Conservation (phyloP, 2,888 invertebrate species). For the Drosophila monieri region DNA sequence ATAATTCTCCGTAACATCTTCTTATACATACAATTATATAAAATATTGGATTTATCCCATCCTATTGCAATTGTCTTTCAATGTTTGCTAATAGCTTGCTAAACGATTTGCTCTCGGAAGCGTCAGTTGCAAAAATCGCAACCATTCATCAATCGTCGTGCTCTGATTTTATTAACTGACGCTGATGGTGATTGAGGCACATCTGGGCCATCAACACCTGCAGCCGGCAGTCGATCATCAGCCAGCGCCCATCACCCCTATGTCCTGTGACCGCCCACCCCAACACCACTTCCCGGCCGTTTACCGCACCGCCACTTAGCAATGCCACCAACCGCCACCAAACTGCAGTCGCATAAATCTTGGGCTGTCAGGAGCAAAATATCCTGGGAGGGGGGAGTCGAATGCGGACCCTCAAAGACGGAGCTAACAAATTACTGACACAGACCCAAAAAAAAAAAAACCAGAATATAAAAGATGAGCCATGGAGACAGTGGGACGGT, state of each 20-base stretch:
- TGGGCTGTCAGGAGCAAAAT: constrained; percentile 69
- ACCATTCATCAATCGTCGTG: constrained; percentile 73
- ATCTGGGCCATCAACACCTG: constrained; percentile 76
- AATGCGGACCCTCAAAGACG: constrained; percentile 37
- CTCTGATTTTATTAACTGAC: constrained; percentile 77
- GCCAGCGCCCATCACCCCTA: background rate
- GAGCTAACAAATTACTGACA: constrained; percentile 49
- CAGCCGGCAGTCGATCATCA: constrained; percentile 48
- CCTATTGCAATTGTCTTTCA: constrained; percentile 5
- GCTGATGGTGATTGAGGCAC: constrained; percentile 77
- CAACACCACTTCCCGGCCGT: too few species aligned
- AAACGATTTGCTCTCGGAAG: constrained; percentile 62
- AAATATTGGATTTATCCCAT: background rate
- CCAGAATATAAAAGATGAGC: constrained; percentile 8
- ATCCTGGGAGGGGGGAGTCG: constrained; percentile 9
- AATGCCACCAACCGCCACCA: constrained; percentile 23
- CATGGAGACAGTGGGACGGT: constrained; percentile 2
- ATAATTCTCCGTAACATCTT: too few species aligned
- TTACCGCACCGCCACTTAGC: constrained; percentile 6
- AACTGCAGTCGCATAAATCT: constrained; percentile 71
- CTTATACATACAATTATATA: background rate
- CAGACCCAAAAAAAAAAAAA: constrained; percentile 11
- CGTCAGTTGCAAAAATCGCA: constrained; percentile 56
- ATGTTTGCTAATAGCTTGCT: constrained; percentile 56
- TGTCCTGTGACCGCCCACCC: background rate